These are phyloP conservation scores for Chiloscyllium punctatum DNA, from an alignment of 2,797 vertebrate genomes.

Conservation along the genomic window DNA sequence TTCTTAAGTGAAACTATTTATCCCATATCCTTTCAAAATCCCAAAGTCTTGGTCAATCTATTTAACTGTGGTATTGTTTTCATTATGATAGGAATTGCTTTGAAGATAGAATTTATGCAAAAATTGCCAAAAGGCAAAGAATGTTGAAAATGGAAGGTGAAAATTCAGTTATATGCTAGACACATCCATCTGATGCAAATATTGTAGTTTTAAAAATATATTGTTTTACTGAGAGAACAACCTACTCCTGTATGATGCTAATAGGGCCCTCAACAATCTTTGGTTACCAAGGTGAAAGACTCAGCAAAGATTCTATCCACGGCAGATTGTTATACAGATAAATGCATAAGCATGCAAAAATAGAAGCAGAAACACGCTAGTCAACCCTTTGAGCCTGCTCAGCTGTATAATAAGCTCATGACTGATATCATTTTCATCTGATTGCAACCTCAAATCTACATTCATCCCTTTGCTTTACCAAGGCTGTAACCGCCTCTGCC, in stretches of 20 bases:
- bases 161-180: background rate
- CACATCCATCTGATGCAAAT: background rate
- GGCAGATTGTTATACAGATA: background rate
- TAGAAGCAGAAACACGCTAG: too few species aligned
- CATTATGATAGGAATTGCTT: background rate
- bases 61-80: background rate
- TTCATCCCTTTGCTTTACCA: too few species aligned
- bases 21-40: background rate
- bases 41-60: background rate
- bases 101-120: background rate
- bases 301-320: background rate
- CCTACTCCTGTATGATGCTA: background rate
- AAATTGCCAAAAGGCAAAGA: background rate
- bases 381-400: too few species aligned
- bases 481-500: too few species aligned
- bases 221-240: background rate
- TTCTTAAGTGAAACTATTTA: background rate
- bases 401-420: too few species aligned
- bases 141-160: background rate
- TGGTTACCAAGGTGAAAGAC: background rate
- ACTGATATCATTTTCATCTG: too few species aligned
- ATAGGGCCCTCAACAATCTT: background rate
- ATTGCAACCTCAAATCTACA: too few species aligned
- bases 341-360: background rate
- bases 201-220: background rate